Base-by-base conservation (phyloP, 2,888 invertebrate species). In the Hypsopygia costalis region DNA sequence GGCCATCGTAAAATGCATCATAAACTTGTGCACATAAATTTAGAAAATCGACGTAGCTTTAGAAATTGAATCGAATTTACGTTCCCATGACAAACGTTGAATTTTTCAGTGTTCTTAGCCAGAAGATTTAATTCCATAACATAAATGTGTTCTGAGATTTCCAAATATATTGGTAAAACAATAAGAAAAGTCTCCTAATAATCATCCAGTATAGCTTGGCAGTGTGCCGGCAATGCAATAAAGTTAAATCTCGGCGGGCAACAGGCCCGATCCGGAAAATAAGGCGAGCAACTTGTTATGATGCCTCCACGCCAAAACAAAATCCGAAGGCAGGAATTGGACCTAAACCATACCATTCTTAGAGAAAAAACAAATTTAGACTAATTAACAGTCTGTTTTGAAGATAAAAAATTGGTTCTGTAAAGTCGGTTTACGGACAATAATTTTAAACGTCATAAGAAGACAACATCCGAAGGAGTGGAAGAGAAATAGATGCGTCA, bases 1-100 rank as follows among this genome's bases (percentile, higher is more conserved):
- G 74, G 72, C 65, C 62, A 74, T 79, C 81, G 81, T 83, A 81
- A 83, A 83, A 73, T 75, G 73, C 71, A 74, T 69, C 79, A 80
- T 81, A 83, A 83, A 83, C 55, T 66, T 52, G 62, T 60, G 62
- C 60, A 69, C 76, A 81, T 82, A 76, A 81, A 75, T 80, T 81
- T 76, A 65, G 62, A 75, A 79, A 80, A 81, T 81, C 76, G 75
- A 77, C 62, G 55, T 58, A 61, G 64, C 59, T 69, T 52, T 47
- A 58, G 64, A 66, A 68, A 75, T 73, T 67, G 60, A 73, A 74
- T 71, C 58, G 53, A 65, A 55, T 60, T 66, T 59, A 56, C 58
- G 57, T 56, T 51, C 49, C 51, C 46, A 48, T 47, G 47, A 22
- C 41, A 34, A 22, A 41, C 32, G 4, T 16, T 12, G 12, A 31